Percentiles rank a stretch among this genome's conserved stretches.
Conservation (phyloP, 2,113 vertebrate species). For the Ovibos moschatus region DNA sequence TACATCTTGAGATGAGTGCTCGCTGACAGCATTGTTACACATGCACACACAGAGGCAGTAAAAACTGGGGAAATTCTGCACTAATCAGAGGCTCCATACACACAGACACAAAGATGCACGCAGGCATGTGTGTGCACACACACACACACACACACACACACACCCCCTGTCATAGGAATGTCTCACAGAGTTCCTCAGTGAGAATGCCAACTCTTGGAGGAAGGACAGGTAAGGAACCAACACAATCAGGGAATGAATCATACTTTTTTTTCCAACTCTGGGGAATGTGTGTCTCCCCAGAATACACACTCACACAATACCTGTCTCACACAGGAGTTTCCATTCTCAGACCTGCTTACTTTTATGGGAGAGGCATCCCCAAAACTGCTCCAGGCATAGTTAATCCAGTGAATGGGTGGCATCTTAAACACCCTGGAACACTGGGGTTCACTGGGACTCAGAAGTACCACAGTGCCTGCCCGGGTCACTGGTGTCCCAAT, state of each 20-base stretch:
- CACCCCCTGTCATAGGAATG: background rate
- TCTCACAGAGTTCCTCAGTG: background rate
- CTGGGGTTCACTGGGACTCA: background rate
- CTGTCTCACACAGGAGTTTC: background rate
- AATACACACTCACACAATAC: background rate
- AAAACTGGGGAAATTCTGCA: background rate
- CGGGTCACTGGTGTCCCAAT: background rate
- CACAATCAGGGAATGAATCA: background rate
- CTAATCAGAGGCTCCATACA: background rate
- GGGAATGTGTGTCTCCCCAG: background rate
- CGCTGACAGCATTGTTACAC: background rate
- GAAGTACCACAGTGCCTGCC: background rate
- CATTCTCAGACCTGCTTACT: background rate
- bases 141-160: background rate
- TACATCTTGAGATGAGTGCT: background rate
- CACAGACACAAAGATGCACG: background rate
- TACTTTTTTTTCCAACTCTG: background rate
- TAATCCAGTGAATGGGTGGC: background rate
- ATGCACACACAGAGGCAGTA: background rate
- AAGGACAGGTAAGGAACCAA: background rate
- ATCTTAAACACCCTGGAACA: background rate
- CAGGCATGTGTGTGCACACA: accelerated
- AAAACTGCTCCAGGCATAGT: background rate
- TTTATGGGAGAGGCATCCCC: background rate
- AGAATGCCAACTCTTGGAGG: background rate